A percentile compares a stretch with the other conserved stretches of the same genome.
Evolutionary conservation across 2,113 vertebrate genomes (phyloP).

Genomic region (Gnathonemus longibarbis): DNA sequence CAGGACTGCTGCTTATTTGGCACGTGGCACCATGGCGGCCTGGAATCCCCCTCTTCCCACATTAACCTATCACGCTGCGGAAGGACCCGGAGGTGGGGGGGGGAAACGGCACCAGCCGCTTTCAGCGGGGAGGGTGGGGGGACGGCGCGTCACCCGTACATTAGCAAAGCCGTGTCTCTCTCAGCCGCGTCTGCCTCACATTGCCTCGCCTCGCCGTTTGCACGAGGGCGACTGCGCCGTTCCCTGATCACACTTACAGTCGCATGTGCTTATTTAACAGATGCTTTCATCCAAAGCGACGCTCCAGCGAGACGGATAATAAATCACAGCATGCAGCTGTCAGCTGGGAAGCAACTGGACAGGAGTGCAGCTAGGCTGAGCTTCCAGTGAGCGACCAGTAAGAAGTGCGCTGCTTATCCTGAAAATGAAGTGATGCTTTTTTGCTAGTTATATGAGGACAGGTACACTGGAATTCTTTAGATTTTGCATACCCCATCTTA

Average conservation of each 20-base stretch:
- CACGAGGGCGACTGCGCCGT: not conserved
- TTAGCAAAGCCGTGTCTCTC: not conserved
- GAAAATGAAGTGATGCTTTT: not conserved
- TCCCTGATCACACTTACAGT: not conserved
- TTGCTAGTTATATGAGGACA: not conserved
- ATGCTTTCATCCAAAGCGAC: not conserved
- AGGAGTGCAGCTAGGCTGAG: not conserved
- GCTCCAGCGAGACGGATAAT: not conserved
- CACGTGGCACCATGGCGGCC: constrained; percentile 41
- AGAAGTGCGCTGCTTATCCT: not conserved
- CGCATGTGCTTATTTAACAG: not conserved
- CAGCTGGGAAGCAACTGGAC: not conserved
- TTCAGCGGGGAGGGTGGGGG: not conserved
- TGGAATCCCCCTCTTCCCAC: constrained; percentile 35
- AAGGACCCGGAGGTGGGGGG: not conserved
- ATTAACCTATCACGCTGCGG: constrained; percentile 53
- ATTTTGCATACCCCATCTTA: not conserved
- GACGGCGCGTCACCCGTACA: not conserved
- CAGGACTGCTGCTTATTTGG: constrained; percentile 52
- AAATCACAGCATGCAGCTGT: not conserved
- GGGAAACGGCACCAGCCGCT: not conserved
- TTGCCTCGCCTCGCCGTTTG: not conserved
- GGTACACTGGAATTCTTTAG: not conserved
- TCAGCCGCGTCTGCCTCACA: not conserved
- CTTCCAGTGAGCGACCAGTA: not conserved